Conservation (phyloP, 2,113 vertebrate species). For the Ifrita kowaldi region DNA sequence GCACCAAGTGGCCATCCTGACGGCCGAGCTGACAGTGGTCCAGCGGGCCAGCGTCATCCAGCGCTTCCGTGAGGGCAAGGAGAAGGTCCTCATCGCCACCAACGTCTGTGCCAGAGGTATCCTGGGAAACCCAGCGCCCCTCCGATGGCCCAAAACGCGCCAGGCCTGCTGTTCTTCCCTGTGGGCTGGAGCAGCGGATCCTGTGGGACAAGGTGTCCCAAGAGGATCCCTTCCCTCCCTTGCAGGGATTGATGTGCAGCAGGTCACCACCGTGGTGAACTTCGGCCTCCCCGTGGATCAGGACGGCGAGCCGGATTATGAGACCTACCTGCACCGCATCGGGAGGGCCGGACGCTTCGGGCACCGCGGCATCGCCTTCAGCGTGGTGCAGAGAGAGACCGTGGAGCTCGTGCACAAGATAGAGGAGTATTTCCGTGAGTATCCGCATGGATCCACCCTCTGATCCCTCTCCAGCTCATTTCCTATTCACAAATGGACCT, state of each 20-base stretch:
- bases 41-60: conserved; percentile 72
- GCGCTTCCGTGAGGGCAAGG: conserved; percentile 72
- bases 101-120: conserved; percentile 79
- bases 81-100: conserved; percentile 78
- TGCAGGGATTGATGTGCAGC: conserved; percentile 76
- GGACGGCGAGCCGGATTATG: conserved; percentile 27
- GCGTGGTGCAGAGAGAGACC: conserved; percentile 60
- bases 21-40: conserved; percentile 64
- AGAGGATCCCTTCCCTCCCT: neutral
- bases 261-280: conserved; percentile 77
- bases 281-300: conserved; percentile 62
- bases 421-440: conserved; percentile 76
- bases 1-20: conserved; percentile 72
- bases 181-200: rapidly evolving
- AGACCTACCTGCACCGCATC: conserved; percentile 79
- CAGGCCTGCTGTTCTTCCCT: rapidly evolving
- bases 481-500: rapidly evolving
- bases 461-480: neutral
- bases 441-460: rapidly evolving
- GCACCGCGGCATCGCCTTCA: conserved; percentile 74
- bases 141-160: rapidly evolving
- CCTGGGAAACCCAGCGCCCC: rapidly evolving
- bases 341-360: conserved; percentile 74
- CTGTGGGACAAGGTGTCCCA: neutral
- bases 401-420: conserved; percentile 47